These are phyloP conservation scores for Tetraneura akinire DNA, from an alignment of 1,140 invertebrate species.

Conservation along the genomic window DNA sequence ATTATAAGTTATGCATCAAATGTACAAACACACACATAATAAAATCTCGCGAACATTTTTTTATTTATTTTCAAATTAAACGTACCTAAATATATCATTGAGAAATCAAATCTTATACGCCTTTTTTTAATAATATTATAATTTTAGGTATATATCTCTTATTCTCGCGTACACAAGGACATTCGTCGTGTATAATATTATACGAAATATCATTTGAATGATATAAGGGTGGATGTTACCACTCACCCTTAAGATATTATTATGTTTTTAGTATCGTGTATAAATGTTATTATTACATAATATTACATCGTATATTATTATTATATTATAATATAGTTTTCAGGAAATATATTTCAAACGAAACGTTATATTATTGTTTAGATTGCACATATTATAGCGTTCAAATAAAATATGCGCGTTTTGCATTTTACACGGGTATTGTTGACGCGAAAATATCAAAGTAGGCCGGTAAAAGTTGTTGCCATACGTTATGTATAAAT, in stretches of 20 bases:
- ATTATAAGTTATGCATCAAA: slow-evolving; percentile 21
- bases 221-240: not conserved
- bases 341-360: slow-evolving; percentile 1
- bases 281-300: slow-evolving; percentile 1
- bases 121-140: too few relatives aligned
- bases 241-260: too few relatives aligned
- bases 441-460: slow-evolving; percentile 4
- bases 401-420: not conserved
- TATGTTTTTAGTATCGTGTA: not conserved
- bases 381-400: too few relatives aligned
- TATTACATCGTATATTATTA: not conserved
- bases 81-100: too few relatives aligned
- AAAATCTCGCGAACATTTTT: slow-evolving; percentile 13
- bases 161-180: too few relatives aligned
- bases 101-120: too few relatives aligned
- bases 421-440: slow-evolving; percentile 24
- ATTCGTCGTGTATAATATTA: too few relatives aligned
- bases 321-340: not conserved
- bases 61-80: slow-evolving; percentile 21
- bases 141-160: too few relatives aligned
- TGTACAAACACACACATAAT: too few relatives aligned
- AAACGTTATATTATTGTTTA: slow-evolving; percentile 7
- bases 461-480: slow-evolving; percentile 37
- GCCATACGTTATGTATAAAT: too few relatives aligned
- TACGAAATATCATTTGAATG: too few relatives aligned